A percentile compares a stretch with the other conserved stretches of the same genome.
Conservation (phyloP, 2,113 vertebrate species). For the Actinemys pallida region DNA sequence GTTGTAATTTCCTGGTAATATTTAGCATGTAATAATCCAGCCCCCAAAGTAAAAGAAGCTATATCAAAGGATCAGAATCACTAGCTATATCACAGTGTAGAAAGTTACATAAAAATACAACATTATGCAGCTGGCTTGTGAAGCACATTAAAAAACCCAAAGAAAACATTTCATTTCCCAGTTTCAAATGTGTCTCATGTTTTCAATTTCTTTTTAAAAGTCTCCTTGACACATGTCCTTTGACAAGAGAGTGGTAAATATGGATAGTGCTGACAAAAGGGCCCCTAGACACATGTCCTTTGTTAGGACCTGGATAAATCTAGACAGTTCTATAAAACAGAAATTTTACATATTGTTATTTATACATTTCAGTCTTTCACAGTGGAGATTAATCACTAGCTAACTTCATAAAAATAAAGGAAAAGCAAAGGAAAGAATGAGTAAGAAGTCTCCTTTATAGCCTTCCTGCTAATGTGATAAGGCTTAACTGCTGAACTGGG, state of each 20-base stretch:
- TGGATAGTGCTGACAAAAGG: fast-evolving
- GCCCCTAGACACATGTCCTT: background rate
- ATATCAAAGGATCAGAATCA: background rate
- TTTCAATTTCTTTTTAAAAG: background rate
- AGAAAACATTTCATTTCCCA: background rate
- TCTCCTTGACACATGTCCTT: background rate
- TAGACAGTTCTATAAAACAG: background rate
- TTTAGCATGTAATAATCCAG: background rate
- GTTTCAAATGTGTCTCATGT: background rate
- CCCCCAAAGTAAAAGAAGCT: background rate
- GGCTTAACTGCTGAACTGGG: background rate
- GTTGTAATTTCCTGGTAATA: background rate
- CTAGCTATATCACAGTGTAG: background rate
- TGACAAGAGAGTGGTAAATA: background rate
- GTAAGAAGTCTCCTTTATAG: background rate
- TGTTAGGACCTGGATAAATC: background rate
- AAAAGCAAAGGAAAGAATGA: background rate
- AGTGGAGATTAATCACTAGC: background rate
- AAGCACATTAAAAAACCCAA: background rate
- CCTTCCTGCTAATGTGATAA: background rate
- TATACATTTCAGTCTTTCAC: background rate
- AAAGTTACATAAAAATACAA: background rate
- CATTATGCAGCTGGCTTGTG: background rate
- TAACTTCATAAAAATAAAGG: background rate
- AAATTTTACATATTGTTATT: background rate